Evolutionary conservation across 2,113 vertebrate genomes (phyloP), one percentile per base, ranked within the genome.

Genomic region (Rhinogobius similis): DNA sequence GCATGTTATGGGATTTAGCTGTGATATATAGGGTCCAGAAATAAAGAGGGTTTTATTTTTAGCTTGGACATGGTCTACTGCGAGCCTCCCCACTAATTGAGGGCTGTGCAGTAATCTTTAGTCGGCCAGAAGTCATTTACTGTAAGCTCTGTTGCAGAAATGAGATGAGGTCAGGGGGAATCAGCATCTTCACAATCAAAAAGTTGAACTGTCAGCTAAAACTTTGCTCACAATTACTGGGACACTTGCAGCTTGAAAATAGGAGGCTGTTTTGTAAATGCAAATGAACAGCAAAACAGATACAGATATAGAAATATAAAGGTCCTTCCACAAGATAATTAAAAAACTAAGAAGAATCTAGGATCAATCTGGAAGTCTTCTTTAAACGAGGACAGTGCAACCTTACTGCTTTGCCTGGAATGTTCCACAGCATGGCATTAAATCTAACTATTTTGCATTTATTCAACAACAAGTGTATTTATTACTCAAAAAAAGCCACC

Each of bases 41-140:
- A 58, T 29, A 58, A 18, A 27, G 46, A 44, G 36, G 14, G 39
- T 29, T 84, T 88, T 83, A 86, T 84, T 86, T 89, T 90, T 87
- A 89, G 87, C 85, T 81, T 81, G 67, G 83, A 84, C 59, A 65
- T 65, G 70, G 77, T 82, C 79, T 82, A 75, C 68, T 82, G 67
- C 39, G 80, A 59, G 69, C 80, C 72, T 72, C 73, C 82, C 69
- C 56, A 72, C 85, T 89, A 92, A 92, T 87, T 90, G 85, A 88
- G 77, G 78, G 69, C 69, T 83, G 73, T 68, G 75, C 64, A 75
- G 78, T 84, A 83, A 91, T 86, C 87, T 87, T 64, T 67, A 82
- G 52, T 72, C 64, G 79, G 73, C 65, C 77, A 77, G 69, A 82
- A 86, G 72, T 86, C 66, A 79, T 86, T 84, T 80, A 76, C 67